Conservation (phyloP, 2,797 vertebrate genomes). For the Hemibagrus guttatus region DNA sequence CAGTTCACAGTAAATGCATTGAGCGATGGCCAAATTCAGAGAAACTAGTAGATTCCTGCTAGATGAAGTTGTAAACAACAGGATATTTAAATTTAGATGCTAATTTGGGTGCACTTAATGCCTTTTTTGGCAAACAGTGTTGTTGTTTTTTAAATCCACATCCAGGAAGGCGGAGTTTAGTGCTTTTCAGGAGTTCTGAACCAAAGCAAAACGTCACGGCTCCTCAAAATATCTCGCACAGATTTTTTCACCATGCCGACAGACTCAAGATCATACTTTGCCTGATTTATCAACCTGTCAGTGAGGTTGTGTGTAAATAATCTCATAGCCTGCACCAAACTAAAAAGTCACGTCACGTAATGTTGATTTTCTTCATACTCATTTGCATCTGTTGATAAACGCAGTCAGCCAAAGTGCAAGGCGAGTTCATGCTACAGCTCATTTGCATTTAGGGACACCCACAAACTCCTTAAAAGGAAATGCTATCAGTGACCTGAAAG, state of each 20-base stretch:
- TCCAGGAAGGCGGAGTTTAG: background rate
- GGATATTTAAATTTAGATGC: background rate
- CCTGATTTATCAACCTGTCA: background rate
- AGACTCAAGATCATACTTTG: background rate
- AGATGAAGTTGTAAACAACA: conserved; percentile 19
- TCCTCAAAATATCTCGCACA: background rate
- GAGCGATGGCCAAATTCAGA: conserved; percentile 46
- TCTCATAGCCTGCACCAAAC: background rate
- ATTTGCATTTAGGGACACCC: background rate
- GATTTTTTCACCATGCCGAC: background rate
- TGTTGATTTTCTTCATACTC: background rate
- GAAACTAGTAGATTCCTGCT: background rate
- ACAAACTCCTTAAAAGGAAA: background rate
- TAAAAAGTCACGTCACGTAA: background rate
- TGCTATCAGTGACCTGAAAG: background rate
- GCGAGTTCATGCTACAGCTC: background rate
- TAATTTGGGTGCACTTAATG: background rate
- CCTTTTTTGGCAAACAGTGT: background rate
- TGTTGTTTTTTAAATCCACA: background rate
- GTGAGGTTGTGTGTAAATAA: background rate
- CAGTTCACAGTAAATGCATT: conserved; percentile 22
- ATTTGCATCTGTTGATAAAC: background rate
- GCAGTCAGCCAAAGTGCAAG: background rate
- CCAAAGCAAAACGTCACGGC: background rate
- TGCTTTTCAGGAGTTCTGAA: background rate